Evolutionary conservation across 2,113 vertebrate genomes (phyloP).

Genomic region (Dasyornis broadbenti): DNA sequence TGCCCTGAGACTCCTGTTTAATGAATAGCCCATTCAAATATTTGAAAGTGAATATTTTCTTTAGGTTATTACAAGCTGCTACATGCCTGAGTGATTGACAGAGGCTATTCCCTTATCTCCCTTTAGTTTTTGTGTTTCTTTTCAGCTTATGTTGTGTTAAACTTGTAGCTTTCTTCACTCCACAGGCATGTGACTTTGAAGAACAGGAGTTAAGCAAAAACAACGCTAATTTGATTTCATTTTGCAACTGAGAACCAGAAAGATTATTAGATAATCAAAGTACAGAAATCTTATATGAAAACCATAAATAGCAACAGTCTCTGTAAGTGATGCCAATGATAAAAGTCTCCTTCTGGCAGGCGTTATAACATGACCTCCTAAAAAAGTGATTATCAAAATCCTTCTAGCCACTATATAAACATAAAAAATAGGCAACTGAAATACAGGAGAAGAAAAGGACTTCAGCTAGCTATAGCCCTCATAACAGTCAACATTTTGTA

Average conservation of each 20-base stretch:
- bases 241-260: background rate
- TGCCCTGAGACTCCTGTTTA: background rate
- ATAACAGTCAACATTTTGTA: background rate
- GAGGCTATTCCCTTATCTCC: background rate
- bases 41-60: background rate
- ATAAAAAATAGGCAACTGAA: constrained; percentile 20
- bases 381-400: constrained; percentile 21
- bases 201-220: constrained; percentile 31
- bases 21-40: background rate
- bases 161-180: background rate
- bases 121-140: background rate
- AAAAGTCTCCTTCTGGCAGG: constrained; percentile 6
- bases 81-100: constrained; percentile 1
- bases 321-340: background rate
- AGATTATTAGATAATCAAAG: constrained; percentile 37
- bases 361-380: background rate
- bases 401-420: background rate
- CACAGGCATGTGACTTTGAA: constrained; percentile 3
- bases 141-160: background rate
- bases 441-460: background rate
- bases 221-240: constrained; percentile 16
- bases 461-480: background rate
- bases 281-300: background rate
- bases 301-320: background rate
- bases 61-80: background rate